These are phyloP conservation scores for Aphelinus certus DNA, from an alignment of 1,140 invertebrate species.

Conservation along the genomic window DNA sequence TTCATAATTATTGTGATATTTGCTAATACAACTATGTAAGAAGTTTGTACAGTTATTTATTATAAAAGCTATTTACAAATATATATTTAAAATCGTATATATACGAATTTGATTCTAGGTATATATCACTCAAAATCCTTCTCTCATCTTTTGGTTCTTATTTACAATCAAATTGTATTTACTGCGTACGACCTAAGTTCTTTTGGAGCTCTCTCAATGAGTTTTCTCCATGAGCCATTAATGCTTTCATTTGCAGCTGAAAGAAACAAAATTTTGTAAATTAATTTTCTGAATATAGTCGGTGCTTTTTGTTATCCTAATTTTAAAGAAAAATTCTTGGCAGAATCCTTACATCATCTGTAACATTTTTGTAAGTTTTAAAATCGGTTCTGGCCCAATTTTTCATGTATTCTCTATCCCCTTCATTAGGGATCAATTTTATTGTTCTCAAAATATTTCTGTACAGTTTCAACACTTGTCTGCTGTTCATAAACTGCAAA, in stretches of 20 bases:
- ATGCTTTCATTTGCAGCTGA: constrained; percentile 71
- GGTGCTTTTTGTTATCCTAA: not conserved
- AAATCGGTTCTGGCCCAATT: constrained; percentile 80
- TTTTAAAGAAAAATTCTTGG: constrained; percentile 22
- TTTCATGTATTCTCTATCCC: constrained; percentile 71
- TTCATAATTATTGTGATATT: constrained; percentile 34
- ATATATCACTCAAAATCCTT: no score
- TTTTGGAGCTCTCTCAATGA: constrained; percentile 74
- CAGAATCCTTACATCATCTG: constrained; percentile 68
- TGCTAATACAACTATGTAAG: constrained; percentile 4
- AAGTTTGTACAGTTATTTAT: constrained; percentile 25
- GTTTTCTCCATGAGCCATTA: constrained; percentile 75
- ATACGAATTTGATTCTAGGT: no score
- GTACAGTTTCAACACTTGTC: constrained; percentile 81
- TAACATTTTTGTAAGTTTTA: constrained; percentile 72
- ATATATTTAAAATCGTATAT: not conserved
- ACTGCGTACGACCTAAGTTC: constrained; percentile 60
- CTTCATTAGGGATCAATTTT: constrained; percentile 72
- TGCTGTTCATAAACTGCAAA: constrained; percentile 76
- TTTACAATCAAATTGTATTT: not conserved
- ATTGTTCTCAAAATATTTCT: constrained; percentile 75
- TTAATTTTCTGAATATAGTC: not conserved
- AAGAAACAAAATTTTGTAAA: constrained; percentile 39
- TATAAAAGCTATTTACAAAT: constrained; percentile 20
- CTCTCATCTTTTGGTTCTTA: not conserved